phyloP scores from a whole-genome alignment of 2,888 invertebrate genomes.

The Galeruca laticollis region DNA sequence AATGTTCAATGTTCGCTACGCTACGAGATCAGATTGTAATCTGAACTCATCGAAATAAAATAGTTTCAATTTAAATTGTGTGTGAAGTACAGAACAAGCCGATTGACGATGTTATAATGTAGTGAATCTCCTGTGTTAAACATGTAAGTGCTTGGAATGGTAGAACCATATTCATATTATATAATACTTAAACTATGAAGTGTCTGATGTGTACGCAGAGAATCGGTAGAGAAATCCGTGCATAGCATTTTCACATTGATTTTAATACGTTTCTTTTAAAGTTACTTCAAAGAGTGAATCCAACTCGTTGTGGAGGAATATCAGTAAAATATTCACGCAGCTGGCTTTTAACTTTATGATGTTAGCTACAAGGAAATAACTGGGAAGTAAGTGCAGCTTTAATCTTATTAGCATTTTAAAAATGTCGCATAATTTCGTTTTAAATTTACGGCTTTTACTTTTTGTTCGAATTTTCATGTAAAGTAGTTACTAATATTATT shows the following conservation, averaged over 20 bases:
- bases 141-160: too few species aligned
- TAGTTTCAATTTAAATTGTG: too few species aligned
- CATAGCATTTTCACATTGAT: neutral
- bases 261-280: neutral
- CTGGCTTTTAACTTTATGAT: slow-evolving; percentile 9
- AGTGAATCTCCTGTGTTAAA: too few species aligned
- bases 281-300: neutral
- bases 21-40: too few species aligned
- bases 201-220: neutral
- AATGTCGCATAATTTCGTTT: slow-evolving; percentile 1
- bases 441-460: neutral
- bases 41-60: too few species aligned
- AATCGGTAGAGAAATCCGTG: neutral
- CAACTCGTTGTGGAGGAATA: neutral
- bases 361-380: neutral
- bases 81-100: too few species aligned
- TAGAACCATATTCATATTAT: too few species aligned
- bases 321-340: slow-evolving; percentile 9
- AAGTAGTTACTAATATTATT: neutral
- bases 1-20: too few species aligned
- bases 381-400: neutral
- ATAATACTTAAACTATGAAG: too few species aligned
- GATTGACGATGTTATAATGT: too few species aligned
- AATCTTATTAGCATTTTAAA: slow-evolving; percentile 2
- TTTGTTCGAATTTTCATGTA: neutral